phyloP scores from a whole-genome alignment of 2,113 vertebrate genomes.

The Leucoraja erinaceus region DNA sequence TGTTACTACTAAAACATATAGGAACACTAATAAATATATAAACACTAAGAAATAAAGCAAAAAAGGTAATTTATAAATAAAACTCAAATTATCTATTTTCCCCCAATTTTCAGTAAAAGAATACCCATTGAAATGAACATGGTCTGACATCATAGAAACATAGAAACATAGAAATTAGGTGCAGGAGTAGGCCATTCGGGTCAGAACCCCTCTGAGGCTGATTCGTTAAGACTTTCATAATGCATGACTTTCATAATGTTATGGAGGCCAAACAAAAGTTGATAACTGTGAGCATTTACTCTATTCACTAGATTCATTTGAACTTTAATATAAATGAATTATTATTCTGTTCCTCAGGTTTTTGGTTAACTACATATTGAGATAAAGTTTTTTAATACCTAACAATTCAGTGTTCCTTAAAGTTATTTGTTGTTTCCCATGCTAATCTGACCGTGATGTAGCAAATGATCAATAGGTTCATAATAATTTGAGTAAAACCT shows the following conservation, averaged over 20 bases:
- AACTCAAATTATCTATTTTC: background rate
- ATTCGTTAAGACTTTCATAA: too few species aligned
- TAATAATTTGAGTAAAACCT: background rate
- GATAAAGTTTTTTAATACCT: background rate
- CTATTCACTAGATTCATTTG: background rate
- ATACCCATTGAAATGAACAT: background rate
- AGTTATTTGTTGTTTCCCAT: background rate
- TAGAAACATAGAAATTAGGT: too few species aligned
- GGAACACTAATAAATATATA: too few species aligned
- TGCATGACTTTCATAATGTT: too few species aligned
- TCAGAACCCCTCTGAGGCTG: too few species aligned
- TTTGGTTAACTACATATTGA: background rate
- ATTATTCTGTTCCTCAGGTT: background rate
- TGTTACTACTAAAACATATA: too few species aligned
- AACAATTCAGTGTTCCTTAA: background rate
- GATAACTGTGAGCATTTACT: background rate
- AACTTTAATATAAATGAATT: background rate
- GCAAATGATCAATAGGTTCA: background rate
- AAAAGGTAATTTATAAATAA: too few species aligned
- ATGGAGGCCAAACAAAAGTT: background rate
- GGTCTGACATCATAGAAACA: too few species aligned
- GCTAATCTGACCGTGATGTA: background rate
- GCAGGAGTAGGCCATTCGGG: too few species aligned
- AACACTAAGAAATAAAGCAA: too few species aligned
- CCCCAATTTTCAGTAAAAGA: background rate